A percentile compares a stretch with the other conserved stretches of the same genome.
phyloP scores from a whole-genome alignment of 2,888 invertebrate species.

The Norana najaformis region DNA sequence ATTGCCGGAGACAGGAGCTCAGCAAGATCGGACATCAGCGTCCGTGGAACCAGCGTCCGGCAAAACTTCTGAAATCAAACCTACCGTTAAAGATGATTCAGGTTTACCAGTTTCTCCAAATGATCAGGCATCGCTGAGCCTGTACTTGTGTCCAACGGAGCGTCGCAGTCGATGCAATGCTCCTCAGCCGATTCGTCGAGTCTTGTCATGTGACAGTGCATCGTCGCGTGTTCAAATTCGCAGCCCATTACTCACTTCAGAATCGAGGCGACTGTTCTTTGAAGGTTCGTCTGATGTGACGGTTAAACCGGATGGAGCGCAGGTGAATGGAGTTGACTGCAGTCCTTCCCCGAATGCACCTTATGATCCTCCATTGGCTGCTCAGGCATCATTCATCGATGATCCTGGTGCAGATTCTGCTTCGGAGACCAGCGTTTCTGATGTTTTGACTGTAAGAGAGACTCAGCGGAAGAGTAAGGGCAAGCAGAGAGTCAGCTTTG shows the following conservation, averaged over 20 bases:
- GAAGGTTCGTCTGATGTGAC: not conserved
- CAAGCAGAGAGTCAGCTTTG: conserved; percentile 82
- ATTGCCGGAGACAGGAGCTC: not conserved
- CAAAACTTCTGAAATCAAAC: not conserved
- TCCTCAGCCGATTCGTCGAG: conserved; percentile 15
- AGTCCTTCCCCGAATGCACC: not conserved
- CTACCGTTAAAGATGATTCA: not conserved
- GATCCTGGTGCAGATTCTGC: not conserved
- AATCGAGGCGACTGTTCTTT: conserved; percentile 13
- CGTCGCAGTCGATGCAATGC: not conserved
- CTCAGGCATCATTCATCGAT: not conserved
- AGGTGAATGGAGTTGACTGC: not conserved
- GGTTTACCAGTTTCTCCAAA: not conserved
- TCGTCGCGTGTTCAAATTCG: not conserved
- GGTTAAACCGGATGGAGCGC: not conserved
- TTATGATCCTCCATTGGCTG: not conserved
- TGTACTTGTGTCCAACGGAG: not conserved
- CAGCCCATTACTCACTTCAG: not conserved
- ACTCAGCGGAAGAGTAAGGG: conserved; percentile 44
- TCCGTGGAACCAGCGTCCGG: not conserved
- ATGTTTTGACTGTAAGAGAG: not conserved
- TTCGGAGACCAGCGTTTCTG: not conserved
- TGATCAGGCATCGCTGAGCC: conserved; percentile 13
- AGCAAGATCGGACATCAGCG: not conserved
- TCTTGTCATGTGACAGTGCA: not conserved